These are phyloP conservation scores for Odontophorus gujanensis DNA, from an alignment of 2,113 vertebrate species.

Conservation along the genomic window DNA sequence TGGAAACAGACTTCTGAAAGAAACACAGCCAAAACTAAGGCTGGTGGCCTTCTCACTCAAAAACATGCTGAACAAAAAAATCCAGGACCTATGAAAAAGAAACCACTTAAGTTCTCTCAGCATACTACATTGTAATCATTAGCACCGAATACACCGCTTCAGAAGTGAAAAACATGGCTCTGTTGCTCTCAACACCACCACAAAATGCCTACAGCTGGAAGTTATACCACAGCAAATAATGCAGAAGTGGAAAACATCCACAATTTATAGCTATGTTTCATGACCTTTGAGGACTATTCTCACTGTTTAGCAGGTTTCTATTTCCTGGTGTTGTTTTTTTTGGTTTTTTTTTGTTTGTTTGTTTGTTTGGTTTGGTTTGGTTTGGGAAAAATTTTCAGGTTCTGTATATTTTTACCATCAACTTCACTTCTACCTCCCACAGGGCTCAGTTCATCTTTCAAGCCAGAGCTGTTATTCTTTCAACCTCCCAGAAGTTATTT, in stretches of 20 bases:
- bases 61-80: not conserved
- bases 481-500: not conserved
- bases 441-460: rapidly evolving
- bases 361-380: too few species aligned
- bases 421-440: not conserved
- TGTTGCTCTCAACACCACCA: not conserved
- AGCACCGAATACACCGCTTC: not conserved
- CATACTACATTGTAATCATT: not conserved
- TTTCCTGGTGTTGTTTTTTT: not conserved
- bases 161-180: not conserved
- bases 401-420: not conserved
- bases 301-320: not conserved
- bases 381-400: too few species aligned
- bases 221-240: not conserved
- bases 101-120: not conserved
- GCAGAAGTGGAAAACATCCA: not conserved
- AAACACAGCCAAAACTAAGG: not conserved
- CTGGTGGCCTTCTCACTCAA: not conserved
- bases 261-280: not conserved
- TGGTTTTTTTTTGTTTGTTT: too few species aligned
- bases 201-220: not conserved
- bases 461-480: not conserved
- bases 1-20: not conserved
- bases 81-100: not conserved
- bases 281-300: not conserved